phyloP scores from a whole-genome alignment of 2,797 vertebrate genomes.

The Lutra lutra region DNA sequence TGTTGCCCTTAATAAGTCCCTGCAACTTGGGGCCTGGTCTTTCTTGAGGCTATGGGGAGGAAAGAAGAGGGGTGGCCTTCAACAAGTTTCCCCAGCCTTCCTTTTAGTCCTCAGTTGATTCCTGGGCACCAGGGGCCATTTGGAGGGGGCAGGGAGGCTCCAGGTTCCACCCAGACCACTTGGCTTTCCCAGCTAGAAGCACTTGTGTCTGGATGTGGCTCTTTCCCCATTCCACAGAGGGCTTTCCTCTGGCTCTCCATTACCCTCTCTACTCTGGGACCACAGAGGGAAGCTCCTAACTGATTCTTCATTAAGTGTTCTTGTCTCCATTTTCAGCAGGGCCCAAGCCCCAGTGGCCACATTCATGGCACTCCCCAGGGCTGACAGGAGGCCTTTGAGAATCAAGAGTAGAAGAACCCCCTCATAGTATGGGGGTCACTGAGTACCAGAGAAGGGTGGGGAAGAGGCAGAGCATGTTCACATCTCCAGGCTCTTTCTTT shows the following conservation, averaged over 20 bases:
- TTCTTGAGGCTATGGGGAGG: neutral
- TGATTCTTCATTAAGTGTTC: neutral
- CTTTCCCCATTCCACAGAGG: neutral
- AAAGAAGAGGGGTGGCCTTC: too few relatives aligned
- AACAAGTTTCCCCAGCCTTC: neutral
- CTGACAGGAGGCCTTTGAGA: neutral
- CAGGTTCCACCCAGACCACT: neutral
- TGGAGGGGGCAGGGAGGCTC: neutral
- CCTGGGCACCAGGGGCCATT: neutral
- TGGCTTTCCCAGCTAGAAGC: neutral
- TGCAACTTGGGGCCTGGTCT: neutral
- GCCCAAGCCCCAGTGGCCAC: neutral
- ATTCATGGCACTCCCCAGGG: fast-evolving
- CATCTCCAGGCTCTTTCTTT: neutral
- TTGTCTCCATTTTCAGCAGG: neutral
- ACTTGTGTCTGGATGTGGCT: neutral
- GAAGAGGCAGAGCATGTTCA: neutral
- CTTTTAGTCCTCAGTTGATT: neutral
- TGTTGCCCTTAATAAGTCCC: neutral
- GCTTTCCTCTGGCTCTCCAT: neutral
- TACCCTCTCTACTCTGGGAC: neutral
- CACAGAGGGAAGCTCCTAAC: neutral
- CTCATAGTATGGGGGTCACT: neutral
- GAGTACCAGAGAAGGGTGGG: neutral
- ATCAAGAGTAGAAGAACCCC: neutral